Conservation (phyloP, 1,140 invertebrate genomes). For the Sesamia nonagrioides region DNA sequence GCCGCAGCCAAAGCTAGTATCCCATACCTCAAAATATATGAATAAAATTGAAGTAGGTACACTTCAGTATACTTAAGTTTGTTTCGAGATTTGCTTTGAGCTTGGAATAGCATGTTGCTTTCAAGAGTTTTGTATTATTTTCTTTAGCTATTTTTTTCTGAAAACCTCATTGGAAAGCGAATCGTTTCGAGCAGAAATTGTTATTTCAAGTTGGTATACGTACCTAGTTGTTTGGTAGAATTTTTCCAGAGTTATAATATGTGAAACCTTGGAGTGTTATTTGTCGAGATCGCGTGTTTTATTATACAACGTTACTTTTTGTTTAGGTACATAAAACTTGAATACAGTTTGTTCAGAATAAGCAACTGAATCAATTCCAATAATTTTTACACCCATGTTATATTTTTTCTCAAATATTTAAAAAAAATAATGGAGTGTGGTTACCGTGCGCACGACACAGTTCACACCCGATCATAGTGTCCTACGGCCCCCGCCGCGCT, state of each 20-base stretch:
- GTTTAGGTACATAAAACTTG: too few relatives aligned
- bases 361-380: too few relatives aligned
- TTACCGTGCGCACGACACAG: too few relatives aligned
- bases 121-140: background rate
- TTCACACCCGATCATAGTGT: too few relatives aligned
- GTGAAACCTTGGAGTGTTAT: background rate
- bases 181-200: background rate
- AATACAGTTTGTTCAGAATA: too few relatives aligned
- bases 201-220: background rate
- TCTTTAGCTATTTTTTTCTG: background rate
- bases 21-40: background rate
- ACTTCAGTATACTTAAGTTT: background rate
- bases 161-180: background rate
- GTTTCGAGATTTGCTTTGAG: background rate
- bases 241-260: background rate
- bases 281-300: too few relatives aligned
- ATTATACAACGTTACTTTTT: too few relatives aligned
- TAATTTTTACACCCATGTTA: too few relatives aligned
- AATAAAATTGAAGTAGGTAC: constrained; percentile 6
- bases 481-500: too few relatives aligned
- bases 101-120: background rate
- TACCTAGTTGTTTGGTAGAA: background rate
- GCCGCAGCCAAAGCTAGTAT: too few relatives aligned
- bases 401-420: too few relatives aligned
- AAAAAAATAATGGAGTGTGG: too few relatives aligned